Evolutionary conservation across 2,113 vertebrate genomes (phyloP).

Genomic region (Cervus canadensis): DNA sequence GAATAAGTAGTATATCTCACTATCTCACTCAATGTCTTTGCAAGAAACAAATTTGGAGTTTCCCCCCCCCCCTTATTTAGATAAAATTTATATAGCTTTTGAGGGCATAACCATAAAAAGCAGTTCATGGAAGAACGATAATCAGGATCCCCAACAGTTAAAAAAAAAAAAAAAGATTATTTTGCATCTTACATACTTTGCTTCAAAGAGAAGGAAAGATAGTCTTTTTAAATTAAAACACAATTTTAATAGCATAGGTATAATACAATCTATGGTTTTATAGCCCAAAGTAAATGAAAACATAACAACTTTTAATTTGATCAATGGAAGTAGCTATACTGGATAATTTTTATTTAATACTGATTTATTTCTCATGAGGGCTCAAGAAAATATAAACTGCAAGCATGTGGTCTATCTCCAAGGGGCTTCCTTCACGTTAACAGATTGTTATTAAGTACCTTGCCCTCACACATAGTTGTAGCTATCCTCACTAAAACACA

Average conservation of each 20-base stretch:
- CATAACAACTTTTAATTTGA: background rate
- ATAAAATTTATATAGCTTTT: background rate
- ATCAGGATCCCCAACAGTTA: background rate
- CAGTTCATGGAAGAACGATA: background rate
- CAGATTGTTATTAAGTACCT: background rate
- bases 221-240: background rate
- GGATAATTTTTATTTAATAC: slow-evolving; percentile 36
- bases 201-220: background rate
- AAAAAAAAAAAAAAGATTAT: background rate
- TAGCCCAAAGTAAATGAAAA: background rate
- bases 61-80: background rate
- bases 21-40: background rate
- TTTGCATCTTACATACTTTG: background rate
- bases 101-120: background rate
- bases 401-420: background rate
- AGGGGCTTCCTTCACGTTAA: background rate
- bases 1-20: background rate
- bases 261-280: background rate
- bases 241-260: background rate
- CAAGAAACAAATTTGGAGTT: background rate
- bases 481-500: background rate
- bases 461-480: background rate
- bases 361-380: background rate
- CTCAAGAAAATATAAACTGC: background rate
- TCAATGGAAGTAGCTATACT: background rate